Percentiles rank a stretch among this genome's conserved stretches.
Evolutionary conservation across 2,113 vertebrate genomes (phyloP).

Genomic region (Synodontis membranacea): DNA sequence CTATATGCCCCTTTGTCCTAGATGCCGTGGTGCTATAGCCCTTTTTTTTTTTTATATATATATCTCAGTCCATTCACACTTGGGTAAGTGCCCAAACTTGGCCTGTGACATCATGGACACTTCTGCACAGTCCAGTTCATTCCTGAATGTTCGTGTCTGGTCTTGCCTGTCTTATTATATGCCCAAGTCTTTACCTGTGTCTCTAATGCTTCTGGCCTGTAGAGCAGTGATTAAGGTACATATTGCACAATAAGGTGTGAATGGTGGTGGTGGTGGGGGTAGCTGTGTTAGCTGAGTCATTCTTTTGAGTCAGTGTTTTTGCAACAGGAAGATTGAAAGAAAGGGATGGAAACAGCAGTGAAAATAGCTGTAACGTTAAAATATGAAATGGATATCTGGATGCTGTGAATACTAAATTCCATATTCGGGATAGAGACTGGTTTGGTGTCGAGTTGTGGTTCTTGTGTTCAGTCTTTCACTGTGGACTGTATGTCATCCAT

Average conservation of each 20-base stretch:
- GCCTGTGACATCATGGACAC: background rate
- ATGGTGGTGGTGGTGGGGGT: background rate
- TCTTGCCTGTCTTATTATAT: conserved; percentile 27
- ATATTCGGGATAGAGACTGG: background rate
- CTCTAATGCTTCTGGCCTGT: background rate
- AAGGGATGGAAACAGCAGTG: background rate
- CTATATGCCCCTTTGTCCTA: background rate
- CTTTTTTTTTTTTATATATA: too few relatives aligned
- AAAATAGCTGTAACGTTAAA: background rate
- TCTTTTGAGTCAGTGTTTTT: background rate
- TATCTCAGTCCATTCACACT: conserved; percentile 35
- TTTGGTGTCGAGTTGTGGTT: background rate
- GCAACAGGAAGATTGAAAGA: background rate
- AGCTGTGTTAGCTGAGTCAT: background rate
- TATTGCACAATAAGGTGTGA: conserved; percentile 27
- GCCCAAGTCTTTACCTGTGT: conserved; percentile 7
- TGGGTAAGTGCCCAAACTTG: background rate
- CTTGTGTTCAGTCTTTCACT: background rate
- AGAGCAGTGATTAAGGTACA: conserved; percentile 31
- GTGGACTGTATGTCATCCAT: background rate
- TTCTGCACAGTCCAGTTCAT: background rate
- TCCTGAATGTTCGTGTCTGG: conserved; percentile 25
- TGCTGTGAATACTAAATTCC: background rate
- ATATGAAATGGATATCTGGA: background rate
- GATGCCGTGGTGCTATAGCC: conserved; percentile 15